These are phyloP conservation scores for Lucinisca nassula DNA, from an alignment of 2,888 invertebrate genomes.

Conservation along the genomic window DNA sequence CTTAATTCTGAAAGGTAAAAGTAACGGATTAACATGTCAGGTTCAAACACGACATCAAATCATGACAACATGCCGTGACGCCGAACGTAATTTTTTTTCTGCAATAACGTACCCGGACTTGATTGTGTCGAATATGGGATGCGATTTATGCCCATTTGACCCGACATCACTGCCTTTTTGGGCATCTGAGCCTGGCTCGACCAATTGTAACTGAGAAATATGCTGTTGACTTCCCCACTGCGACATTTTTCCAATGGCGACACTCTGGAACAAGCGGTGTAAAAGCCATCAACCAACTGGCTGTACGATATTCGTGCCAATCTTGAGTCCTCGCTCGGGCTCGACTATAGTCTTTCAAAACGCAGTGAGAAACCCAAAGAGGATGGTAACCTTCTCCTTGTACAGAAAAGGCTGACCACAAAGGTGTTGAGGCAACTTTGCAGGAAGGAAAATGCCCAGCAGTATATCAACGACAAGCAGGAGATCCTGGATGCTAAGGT, in stretches of 20 bases:
- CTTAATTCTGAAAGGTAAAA: no score
- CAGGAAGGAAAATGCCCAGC: not conserved
- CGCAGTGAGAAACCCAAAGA: not conserved
- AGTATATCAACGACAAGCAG: not conserved
- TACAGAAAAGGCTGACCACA: not conserved
- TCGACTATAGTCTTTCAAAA: no score
- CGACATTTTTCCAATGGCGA: constrained; percentile 21
- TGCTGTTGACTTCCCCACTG: not conserved
- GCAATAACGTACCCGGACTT: constrained; percentile 92
- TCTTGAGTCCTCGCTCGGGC: no score
- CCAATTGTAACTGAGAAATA: constrained; percentile 13
- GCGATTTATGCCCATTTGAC: constrained; percentile 57
- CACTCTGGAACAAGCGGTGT: not conserved
- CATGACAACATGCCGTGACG: not conserved
- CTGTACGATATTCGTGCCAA: not conserved
- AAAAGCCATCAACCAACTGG: not conserved
- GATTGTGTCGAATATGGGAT: constrained; percentile 93
- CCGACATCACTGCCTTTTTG: constrained; percentile 37
- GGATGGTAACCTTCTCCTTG: not conserved
- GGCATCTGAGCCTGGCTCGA: constrained; percentile 60
- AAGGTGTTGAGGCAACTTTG: not conserved
- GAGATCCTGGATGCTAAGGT: no score
- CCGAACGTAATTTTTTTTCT: not conserved
- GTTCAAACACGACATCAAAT: constrained; percentile 27
- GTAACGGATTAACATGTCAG: no score